A percentile compares a stretch with the other conserved stretches of the same genome.
phyloP scores from a whole-genome alignment of 2,888 invertebrate genomes.

The Chloroclysta siterata region DNA sequence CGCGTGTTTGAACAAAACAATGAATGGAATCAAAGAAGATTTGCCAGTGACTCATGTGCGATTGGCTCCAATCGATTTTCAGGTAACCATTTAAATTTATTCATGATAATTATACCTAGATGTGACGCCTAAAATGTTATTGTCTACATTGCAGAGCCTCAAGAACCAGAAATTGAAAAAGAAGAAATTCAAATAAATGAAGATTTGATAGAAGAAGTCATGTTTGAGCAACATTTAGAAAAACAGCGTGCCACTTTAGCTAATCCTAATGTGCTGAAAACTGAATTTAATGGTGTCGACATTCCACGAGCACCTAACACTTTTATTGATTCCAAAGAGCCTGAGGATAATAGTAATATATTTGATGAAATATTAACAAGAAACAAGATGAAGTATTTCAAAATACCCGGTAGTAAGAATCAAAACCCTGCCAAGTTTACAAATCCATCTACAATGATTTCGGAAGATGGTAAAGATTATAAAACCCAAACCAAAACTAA shows the following conservation, averaged over 20 bases:
- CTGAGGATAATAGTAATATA: neutral
- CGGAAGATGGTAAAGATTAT: neutral
- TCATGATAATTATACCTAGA: neutral
- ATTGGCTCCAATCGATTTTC: neutral
- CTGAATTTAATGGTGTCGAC: neutral
- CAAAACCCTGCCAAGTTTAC: neutral
- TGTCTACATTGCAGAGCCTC: neutral
- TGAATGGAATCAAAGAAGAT: neutral
- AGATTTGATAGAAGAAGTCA: constrained; percentile 21
- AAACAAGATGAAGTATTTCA: neutral
- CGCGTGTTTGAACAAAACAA: neutral
- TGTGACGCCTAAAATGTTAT: constrained; percentile 3
- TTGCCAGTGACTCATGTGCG: neutral
- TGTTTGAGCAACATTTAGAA: constrained; percentile 15
- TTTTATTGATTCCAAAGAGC: neutral
- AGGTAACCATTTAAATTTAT: neutral
- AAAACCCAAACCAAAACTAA: constrained; percentile 8
- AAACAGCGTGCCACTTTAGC: neutral
- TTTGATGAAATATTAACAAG: constrained; percentile 4
- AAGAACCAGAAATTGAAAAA: neutral
- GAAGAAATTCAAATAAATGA: constrained; percentile 8
- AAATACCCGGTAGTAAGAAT: neutral
- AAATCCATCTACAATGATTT: neutral
- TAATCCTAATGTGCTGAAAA: neutral
- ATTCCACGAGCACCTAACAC: neutral